Conservation (phyloP, 2,113 vertebrate genomes). For the Malurus cyaneus region DNA sequence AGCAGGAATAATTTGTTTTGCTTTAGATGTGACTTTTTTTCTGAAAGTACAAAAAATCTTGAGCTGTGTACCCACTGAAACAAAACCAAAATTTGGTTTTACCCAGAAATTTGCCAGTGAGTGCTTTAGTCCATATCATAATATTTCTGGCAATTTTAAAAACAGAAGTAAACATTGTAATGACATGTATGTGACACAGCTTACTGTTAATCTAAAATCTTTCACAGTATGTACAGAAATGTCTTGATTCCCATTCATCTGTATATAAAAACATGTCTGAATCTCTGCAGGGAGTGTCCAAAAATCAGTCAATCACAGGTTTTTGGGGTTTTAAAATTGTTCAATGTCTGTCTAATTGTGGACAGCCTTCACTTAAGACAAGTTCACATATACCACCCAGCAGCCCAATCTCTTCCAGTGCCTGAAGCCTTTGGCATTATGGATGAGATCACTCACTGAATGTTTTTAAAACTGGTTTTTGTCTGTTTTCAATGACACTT, state of each 20-base stretch:
- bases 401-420: not conserved
- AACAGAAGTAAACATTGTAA: not conserved
- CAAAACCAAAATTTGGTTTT: not conserved
- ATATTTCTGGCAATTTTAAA: not conserved
- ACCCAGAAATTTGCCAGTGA: not conserved
- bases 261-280: not conserved
- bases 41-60: not conserved
- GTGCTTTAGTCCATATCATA: not conserved
- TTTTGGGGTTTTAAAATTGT: rapidly evolving
- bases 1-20: not conserved
- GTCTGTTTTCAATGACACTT: not conserved
- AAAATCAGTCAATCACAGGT: not conserved
- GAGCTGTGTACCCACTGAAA: not conserved
- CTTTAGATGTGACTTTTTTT: not conserved
- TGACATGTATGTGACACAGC: not conserved
- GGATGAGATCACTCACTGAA: not conserved
- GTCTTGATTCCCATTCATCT: not conserved
- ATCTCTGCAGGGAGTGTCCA: not conserved
- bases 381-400: not conserved
- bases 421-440: not conserved
- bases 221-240: not conserved
- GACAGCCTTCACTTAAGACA: not conserved
- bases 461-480: not conserved
- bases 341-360: not conserved
- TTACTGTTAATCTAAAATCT: not conserved